Percentiles rank a stretch among this genome's conserved stretches.
phyloP scores from a whole-genome alignment of 2,113 vertebrate species.

The Thalassarche chlororhynchos region DNA sequence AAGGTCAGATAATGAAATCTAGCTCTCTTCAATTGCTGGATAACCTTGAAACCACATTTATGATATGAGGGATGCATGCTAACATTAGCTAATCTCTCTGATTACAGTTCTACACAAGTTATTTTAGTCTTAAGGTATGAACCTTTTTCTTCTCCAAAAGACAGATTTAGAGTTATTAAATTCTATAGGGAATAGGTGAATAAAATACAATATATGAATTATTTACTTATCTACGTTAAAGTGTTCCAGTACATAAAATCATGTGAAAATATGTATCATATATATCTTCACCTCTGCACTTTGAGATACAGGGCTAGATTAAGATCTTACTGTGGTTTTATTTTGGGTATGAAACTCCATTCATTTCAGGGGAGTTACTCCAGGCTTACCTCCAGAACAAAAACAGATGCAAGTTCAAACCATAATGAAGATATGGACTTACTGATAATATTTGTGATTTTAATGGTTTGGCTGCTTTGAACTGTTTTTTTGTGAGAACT shows the following conservation, averaged over 20 bases:
- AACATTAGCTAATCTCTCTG: background rate
- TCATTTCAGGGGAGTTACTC: background rate
- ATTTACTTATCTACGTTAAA: background rate
- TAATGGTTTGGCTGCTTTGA: background rate
- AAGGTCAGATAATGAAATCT: conserved; percentile 4
- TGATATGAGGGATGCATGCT: background rate
- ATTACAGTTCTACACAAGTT: background rate
- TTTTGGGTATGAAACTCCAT: background rate
- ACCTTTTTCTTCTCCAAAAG: background rate
- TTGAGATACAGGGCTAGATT: background rate
- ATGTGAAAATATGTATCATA: background rate
- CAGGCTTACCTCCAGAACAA: background rate
- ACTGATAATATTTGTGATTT: background rate
- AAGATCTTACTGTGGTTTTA: background rate
- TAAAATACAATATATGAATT: background rate
- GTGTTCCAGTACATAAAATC: background rate
- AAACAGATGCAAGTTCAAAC: background rate
- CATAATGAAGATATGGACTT: background rate
- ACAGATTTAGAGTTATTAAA: background rate
- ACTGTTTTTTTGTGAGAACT: background rate
- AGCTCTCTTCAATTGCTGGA: background rate
- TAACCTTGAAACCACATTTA: conserved; percentile 51
- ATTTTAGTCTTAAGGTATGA: background rate
- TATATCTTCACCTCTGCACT: background rate
- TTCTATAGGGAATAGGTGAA: background rate